Evolutionary conservation across 2,888 invertebrate species (phyloP), one percentile per base, ranked within the genome.

Genomic region (Drosophila eohydei): DNA sequence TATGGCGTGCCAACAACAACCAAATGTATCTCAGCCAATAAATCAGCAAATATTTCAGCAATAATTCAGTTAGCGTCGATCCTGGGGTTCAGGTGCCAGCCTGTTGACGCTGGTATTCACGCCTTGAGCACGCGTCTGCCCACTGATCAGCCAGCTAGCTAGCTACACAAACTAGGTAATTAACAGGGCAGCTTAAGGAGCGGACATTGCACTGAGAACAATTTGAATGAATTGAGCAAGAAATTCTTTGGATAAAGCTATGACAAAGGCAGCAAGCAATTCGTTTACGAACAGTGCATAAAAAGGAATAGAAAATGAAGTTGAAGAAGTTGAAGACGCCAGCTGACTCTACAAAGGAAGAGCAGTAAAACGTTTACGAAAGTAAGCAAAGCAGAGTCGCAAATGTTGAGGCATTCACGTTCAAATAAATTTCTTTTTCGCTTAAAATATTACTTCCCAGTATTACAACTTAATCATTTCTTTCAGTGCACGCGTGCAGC

Each of bases 61-160:
- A 91, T 90, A 89, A 90, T 89, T 90, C 84, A 90, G 80, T 40
- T 61, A 62, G 52, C 40, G 36, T 44, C 55, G 64, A 61, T 63
- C 65, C 66, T 51, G 57, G 43, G 59, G 57, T 66, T 70, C 61
- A 85, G 91, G 91, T 90, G 91, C 88, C 85, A 91, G 79, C 81
- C 80, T 91, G 91, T 90, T 91, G 91, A 91, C 80, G 90, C 82
- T 86, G 77, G 80, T 63, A 88, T 91, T 91, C 90, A 91, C 91
- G 91, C 91, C 91, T 91, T 52, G 55, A 76, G 80, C 86, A 80
- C 83, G 82, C 80, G 79, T 75, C 84, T 66, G 51, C 54, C 59
- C 66, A 62, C 58, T 43, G 72, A 51, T 57, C 58, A 32, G 46
- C 14, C 14, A 28, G 28, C 26, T 38, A 28, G 52, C 75, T 56